These are phyloP conservation scores for Yponomeuta sedellus DNA, from an alignment of 2,888 invertebrate genomes.

Conservation along the genomic window DNA sequence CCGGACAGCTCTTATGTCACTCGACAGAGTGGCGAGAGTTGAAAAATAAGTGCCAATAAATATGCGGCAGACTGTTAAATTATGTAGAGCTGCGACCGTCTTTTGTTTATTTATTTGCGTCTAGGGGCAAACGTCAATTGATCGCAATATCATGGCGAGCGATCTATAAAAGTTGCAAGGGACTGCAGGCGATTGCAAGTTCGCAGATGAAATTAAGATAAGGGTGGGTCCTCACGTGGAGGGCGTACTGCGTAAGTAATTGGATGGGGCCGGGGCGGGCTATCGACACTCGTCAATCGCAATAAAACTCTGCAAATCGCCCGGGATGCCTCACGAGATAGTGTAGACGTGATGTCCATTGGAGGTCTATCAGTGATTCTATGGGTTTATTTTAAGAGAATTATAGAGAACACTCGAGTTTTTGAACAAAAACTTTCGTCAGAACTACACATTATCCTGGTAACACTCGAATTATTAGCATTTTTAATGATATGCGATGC, in stretches of 20 bases:
- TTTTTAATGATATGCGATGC: too few relatives aligned
- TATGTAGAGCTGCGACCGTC: neutral
- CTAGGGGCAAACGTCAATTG: conserved; percentile 1
- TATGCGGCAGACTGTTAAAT: neutral
- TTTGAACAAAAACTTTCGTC: too few relatives aligned
- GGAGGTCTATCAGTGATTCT: conserved; percentile 1
- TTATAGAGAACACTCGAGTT: neutral
- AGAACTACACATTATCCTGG: too few relatives aligned
- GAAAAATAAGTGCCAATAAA: neutral
- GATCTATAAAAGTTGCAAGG: conserved; percentile 16
- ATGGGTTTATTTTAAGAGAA: conserved; percentile 8
- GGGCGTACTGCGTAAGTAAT: conserved; percentile 58
- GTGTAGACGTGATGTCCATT: conserved; percentile 14
- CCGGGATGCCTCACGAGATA: conserved; percentile 27
- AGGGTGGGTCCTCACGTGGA: conserved; percentile 40
- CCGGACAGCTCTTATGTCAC: neutral
- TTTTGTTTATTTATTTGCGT: conserved; percentile 3
- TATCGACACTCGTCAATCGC: conserved; percentile 64
- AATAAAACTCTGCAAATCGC: conserved; percentile 62
- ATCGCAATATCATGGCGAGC: conserved; percentile 9
- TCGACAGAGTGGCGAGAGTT: neutral
- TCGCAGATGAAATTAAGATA: conserved; percentile 70
- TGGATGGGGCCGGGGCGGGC: conserved; percentile 54
- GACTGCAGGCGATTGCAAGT: conserved; percentile 34
- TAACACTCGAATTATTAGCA: too few relatives aligned